Base-by-base conservation (phyloP, 2,113 vertebrate genomes). In the Rhynchopsitta pachyrhyncha region DNA sequence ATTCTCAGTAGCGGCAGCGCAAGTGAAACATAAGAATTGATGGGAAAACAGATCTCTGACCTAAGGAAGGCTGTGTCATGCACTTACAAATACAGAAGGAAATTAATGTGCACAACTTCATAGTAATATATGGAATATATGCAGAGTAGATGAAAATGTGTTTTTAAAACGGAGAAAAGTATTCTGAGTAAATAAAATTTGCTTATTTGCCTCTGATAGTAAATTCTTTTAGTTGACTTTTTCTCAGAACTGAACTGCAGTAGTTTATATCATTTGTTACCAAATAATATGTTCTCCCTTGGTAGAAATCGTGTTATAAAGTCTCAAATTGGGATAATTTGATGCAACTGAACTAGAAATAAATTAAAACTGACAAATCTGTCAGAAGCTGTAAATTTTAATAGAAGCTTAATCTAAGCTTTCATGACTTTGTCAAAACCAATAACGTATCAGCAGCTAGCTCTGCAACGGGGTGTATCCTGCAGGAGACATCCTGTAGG, bases 331-430 rank as follows among this genome's bases (percentile, higher is more conserved):
- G 64, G 93, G 90, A 95, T 98, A 97, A 98, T 97, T 96, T 97
- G 91, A 93, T 97, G 82, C 70, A 96, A 84, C 74, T 93, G 96
- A 97, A 91, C 84, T 83, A 98, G 96, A 97, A 96, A 96, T 97
- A 97, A 97, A 98, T 98, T 97, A 97, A 97, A 97, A 52, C 94
- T 97, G 98, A 98, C 97, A 98, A 97, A 97, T 95, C 95, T 98
- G 98, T 97, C 98, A 97, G 95, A 97, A 97, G 95, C 77, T 97
- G 44, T 98, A 97, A 94, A 78, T 97, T 98, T 97, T 97, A 98
- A 97, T 97, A 97, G 94, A 97, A 94, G 69, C 86, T 88, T 98
- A 97, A 98, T 98, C 79, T 95, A 80, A 97, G 73, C 96, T 98
- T 97, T 98, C 97, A 96, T 97, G 97, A 96, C 94, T 98, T 77